Base-by-base conservation (phyloP, 2,113 vertebrate species). In the Heterocephalus glaber region DNA sequence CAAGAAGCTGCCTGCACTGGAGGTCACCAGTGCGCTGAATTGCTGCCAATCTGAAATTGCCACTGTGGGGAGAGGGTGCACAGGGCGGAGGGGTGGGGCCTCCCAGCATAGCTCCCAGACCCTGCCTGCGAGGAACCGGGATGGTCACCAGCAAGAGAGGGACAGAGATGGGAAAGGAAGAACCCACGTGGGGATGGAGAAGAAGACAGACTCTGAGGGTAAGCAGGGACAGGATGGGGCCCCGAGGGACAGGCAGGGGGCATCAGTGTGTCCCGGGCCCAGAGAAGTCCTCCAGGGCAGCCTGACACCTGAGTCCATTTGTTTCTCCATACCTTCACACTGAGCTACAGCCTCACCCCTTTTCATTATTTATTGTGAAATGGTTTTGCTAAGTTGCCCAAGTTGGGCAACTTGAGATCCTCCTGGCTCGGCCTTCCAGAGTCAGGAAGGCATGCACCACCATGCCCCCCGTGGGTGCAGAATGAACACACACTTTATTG, bases 181-280 rank as follows among this genome's bases (percentile, higher is more conserved):
- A 16, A 30, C 19, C 41, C 87, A 58, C 1, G 0, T 1, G 3
- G 33, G 54, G 61, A 35, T 24, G 16, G 44, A 14, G 49, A 52
- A 41, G 76, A 68, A 52, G 49, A 72, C 19, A 24, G 38, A 44
- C 5, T 19, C 7, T 33, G 30, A 44, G n/a, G 30, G 13, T 63
- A 54, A 7, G 72, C 5, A 20, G 33, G 49, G 49, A 49, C 44
- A 1, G 7, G 1, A 12, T 0, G 4, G 58, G 0, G 47, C 49
- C 2, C 0, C 6, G 47, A 5, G 3, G 81, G 44, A 17, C 9
- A 20, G 20, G 41, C 10, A 20, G 35, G 24, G 61, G n/a, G 72
- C 16, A 33, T 14, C 11, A 35, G 44, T 16, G 26, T 49, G 0
- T 76, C 26, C 72, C 14, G 35, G 10, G 49, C 76, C 44, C 28